Percentiles rank a stretch among this genome's conserved stretches.
Conservation (phyloP, 2,888 invertebrate species). For the Catonia carolina region DNA sequence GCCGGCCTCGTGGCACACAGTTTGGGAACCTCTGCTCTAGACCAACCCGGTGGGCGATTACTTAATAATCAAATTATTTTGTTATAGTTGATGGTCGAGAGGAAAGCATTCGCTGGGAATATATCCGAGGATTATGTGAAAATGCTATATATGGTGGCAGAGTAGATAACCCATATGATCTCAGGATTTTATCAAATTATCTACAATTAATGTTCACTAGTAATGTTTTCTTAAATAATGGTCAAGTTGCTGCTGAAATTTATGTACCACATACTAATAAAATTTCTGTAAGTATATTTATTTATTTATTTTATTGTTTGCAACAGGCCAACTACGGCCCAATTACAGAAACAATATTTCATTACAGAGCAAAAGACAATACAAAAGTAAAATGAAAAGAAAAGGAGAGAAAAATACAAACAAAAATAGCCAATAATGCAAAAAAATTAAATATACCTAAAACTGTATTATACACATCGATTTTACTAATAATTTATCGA, state of each 20-base stretch:
- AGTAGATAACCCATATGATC: slow-evolving; percentile 71
- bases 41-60: no score
- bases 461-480: no score
- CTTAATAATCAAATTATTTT: slow-evolving; percentile 5
- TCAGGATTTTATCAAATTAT: slow-evolving; percentile 58
- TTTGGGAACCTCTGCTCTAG: no score
- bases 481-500: no score
- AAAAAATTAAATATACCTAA: no score
- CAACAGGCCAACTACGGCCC: no score
- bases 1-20: no score
- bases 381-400: background rate
- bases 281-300: slow-evolving; percentile 43
- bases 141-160: slow-evolving; percentile 81
- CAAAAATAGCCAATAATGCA: no score
- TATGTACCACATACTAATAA: slow-evolving; percentile 50
- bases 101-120: slow-evolving; percentile 56
- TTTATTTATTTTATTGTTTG: no score
- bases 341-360: no score
- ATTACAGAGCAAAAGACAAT: no score
- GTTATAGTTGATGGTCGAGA: slow-evolving; percentile 25
- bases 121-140: slow-evolving; percentile 67
- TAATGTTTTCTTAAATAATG: slow-evolving; percentile 53
- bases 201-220: slow-evolving; percentile 55
- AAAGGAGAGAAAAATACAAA: no score
- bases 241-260: slow-evolving; percentile 49